Conservation (phyloP, 2,797 vertebrate species). For the Austrolebias charrua region DNA sequence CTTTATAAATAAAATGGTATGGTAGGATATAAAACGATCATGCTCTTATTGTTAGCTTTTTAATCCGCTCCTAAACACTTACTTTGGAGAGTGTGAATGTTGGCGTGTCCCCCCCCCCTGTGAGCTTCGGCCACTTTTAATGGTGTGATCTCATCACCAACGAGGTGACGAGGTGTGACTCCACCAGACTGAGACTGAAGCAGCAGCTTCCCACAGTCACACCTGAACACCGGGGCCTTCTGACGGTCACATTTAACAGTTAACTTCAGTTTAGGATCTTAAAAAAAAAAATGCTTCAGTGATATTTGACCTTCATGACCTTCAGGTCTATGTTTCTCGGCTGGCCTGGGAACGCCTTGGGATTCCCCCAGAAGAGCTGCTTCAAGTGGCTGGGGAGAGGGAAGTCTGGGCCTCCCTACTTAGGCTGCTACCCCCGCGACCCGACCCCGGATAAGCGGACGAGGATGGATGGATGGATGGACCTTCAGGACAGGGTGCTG, state of each 20-base stretch:
- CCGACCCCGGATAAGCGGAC: too few relatives aligned
- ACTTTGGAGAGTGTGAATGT: neutral
- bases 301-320: neutral
- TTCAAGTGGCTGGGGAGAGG: too few relatives aligned
- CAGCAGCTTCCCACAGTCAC: conserved; percentile 62
- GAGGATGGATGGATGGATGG: too few relatives aligned
- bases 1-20: too few relatives aligned
- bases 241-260: neutral
- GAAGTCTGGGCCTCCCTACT: too few relatives aligned
- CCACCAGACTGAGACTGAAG: conserved; percentile 10
- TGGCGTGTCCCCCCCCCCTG: conserved; percentile 8
- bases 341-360: too few relatives aligned
- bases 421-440: too few relatives aligned
- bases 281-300: neutral
- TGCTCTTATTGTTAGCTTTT: neutral
- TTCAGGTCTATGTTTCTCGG: too few relatives aligned
- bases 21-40: too few relatives aligned
- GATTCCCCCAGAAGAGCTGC: too few relatives aligned
- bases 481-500: too few relatives aligned
- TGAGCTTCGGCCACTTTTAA: conserved; percentile 42
- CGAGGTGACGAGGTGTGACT: conserved; percentile 67
- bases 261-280: neutral
- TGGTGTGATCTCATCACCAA: conserved; percentile 63
- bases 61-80: neutral
- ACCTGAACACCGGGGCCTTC: conserved; percentile 34